phyloP scores from a whole-genome alignment of 2,888 invertebrate species.

The Ceriagrion tenellum region DNA sequence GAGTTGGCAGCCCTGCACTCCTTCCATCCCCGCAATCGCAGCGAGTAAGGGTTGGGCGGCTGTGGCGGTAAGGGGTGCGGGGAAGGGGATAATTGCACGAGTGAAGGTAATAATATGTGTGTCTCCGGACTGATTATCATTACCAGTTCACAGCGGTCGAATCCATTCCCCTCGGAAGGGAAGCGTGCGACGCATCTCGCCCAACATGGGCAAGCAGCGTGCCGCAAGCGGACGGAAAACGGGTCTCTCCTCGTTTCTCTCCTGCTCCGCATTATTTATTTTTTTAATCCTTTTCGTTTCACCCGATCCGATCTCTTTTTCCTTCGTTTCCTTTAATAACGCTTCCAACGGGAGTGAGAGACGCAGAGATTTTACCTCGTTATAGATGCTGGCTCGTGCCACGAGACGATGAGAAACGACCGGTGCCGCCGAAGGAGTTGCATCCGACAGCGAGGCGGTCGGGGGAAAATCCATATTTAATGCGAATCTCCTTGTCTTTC shows the following conservation, averaged over 20 bases:
- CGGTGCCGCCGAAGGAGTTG: neutral
- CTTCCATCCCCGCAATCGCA: too few species aligned
- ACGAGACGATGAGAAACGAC: neutral
- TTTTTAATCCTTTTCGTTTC: neutral
- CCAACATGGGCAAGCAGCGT: too few species aligned
- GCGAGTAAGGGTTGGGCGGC: too few species aligned
- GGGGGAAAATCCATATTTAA: neutral
- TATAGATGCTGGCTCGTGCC: constrained; percentile 37
- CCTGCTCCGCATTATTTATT: too few species aligned
- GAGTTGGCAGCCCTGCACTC: too few species aligned
- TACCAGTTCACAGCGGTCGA: constrained; percentile 28
- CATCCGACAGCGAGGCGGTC: neutral
- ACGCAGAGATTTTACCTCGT: neutral
- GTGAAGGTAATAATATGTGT: neutral
- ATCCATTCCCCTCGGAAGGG: neutral
- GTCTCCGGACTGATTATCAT: constrained; percentile 44
- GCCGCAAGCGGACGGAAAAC: neutral
- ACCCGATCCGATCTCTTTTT: neutral
- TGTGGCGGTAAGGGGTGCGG: too few species aligned
- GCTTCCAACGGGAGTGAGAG: too few species aligned
- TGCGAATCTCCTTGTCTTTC: neutral
- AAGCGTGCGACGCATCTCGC: neutral
- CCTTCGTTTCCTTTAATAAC: neutral
- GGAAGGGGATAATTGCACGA: neutral
- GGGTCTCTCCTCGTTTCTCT: neutral